Evolutionary conservation across 2,113 vertebrate genomes (phyloP), one percentile per base, ranked within the genome.

Genomic region (Lipotes vexillifer): DNA sequence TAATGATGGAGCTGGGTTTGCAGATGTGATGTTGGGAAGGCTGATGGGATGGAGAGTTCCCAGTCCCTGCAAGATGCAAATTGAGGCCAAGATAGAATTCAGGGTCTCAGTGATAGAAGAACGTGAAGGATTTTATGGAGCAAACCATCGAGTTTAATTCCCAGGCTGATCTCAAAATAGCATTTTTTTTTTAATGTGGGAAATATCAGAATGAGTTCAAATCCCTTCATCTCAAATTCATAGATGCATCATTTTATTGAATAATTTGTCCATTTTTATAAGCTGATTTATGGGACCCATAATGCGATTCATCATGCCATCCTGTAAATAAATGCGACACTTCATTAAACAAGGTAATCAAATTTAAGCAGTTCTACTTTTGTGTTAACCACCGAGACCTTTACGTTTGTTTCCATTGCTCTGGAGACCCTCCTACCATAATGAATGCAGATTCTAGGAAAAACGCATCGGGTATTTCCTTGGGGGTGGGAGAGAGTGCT

Each of bases 311-410:
- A 98, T 98, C 98, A 97, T 97, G 98, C 97, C 98, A 97, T 98
- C 97, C 98, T 98, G 98, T 98, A 98, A 99, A 98, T 99, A 99
- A 98, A 98, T 96, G 98, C 36, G 96, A 98, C 98, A 98, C 98
- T 99, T 99, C 99, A 98, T 98, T 99, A 99, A 99, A 98, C 98
- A 98, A 98, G 91, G 98, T 99, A 98, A 99, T 98, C 98, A 98
- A 97, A 98, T 99, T 97, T 98, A 98, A 98, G 98, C 98, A 97
- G 96, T 92, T 96, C 98, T 98, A 96, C 97, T 98, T 97, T 87
- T 93, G 72, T 98, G 98, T 98, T 98, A 98, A 98, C 98, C 98
- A 98, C 93, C 21, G 96, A 98, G 97, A 97, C 98, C 97, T 98
- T 98, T 95, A 65, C 12, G 10, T 88, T 95, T 95, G 12, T 87